phyloP scores from a whole-genome alignment of 2,113 vertebrate species.

The Mus pahari region DNA sequence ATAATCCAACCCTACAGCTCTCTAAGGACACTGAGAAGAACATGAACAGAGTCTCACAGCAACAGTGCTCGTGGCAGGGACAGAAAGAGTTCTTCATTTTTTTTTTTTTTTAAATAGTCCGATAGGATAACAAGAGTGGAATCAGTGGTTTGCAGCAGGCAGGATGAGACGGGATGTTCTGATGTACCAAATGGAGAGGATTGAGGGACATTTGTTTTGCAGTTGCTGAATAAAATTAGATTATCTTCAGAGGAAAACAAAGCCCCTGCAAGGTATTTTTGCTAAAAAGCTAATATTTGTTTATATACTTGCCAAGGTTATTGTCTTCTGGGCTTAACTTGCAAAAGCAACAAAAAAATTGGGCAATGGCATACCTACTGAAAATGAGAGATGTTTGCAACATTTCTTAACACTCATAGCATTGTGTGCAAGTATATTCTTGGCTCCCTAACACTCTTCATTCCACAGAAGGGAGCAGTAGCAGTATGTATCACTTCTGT shows the following conservation, averaged over 20 bases:
- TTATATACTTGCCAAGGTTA: neutral
- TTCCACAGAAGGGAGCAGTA: neutral
- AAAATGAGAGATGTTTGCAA: conserved; percentile 11
- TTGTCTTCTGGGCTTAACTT: conserved; percentile 3
- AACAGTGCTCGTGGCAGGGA: accelerated
- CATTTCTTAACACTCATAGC: neutral
- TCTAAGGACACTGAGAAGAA: neutral
- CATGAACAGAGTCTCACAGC: neutral
- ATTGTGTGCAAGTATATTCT: neutral
- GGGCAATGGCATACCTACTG: neutral
- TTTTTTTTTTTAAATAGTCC: neutral
- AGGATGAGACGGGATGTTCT: neutral
- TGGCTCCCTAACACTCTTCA: neutral
- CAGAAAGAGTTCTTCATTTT: neutral
- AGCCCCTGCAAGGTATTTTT: neutral
- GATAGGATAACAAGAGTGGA: neutral
- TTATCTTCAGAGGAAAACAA: conserved; percentile 1
- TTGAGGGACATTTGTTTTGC: neutral
- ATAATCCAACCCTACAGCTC: neutral
- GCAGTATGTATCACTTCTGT: neutral
- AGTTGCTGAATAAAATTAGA: conserved; percentile 29
- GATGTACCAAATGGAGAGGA: neutral
- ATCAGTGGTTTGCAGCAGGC: neutral
- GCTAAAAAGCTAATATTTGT: neutral
- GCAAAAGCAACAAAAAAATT: neutral